phyloP scores from a whole-genome alignment of 2,888 invertebrate species.

The Drosophila cracens region DNA sequence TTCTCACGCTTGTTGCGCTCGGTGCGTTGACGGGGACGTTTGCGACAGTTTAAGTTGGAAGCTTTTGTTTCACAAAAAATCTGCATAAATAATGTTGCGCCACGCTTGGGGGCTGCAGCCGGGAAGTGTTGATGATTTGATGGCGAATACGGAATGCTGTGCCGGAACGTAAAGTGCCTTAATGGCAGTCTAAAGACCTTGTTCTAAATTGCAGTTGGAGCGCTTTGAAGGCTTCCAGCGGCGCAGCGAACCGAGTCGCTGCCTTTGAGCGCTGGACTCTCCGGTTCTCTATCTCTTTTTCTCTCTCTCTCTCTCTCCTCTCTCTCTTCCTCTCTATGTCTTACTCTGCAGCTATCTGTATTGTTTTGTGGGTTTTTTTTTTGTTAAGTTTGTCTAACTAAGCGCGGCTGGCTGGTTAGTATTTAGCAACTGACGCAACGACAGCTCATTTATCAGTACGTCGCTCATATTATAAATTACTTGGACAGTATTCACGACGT shows the following conservation, averaged over 20 bases:
- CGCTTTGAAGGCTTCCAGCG: conserved; percentile 51
- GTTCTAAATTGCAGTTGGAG: conserved; percentile 55
- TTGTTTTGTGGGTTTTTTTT: conserved; percentile 1
- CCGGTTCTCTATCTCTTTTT: background rate
- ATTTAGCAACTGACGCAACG: conserved; percentile 59
- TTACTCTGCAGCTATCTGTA: background rate
- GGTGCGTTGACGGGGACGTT: conserved; percentile 58
- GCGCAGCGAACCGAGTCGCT: conserved; percentile 42
- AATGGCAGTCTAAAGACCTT: conserved; percentile 66
- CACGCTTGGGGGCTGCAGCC: conserved; percentile 56
- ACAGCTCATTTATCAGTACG: conserved; percentile 66
- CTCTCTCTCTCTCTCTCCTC: background rate
- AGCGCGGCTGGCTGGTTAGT: conserved; percentile 52
- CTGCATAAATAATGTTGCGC: conserved; percentile 77
- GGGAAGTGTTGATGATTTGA: conserved; percentile 77
- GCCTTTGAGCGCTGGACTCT: conserved; percentile 17
- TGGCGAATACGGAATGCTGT: conserved; percentile 61
- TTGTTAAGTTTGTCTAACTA: conserved; percentile 29
- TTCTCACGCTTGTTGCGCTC: conserved; percentile 77
- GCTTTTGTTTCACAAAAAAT: conserved; percentile 67
- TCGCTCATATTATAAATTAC: conserved; percentile 61
- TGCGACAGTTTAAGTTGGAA: conserved; percentile 67
- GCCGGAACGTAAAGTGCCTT: conserved; percentile 59
- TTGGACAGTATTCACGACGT: conserved; percentile 55
- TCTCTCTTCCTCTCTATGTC: background rate